These are phyloP conservation scores for Erpetoichthys calabaricus DNA, from an alignment of 2,797 vertebrate species.

Conservation along the genomic window DNA sequence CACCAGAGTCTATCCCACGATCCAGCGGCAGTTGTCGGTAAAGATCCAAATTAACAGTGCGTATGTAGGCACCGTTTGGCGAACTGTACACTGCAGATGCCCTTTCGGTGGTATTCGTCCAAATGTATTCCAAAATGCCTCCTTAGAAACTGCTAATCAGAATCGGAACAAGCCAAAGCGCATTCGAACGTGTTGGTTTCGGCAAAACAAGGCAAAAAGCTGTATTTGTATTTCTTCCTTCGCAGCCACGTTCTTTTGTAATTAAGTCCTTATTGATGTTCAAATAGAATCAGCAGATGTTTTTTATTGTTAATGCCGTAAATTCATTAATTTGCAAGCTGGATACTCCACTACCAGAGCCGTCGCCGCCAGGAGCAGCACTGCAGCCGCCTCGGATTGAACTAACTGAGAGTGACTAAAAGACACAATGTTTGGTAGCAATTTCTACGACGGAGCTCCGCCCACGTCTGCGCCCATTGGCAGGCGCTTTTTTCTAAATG, in stretches of 20 bases:
- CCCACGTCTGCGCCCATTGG: conserved; percentile 45
- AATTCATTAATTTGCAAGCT: no score
- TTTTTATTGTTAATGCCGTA: no score
- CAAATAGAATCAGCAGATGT: no score
- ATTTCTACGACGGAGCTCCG: conserved; percentile 30
- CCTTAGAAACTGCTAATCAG: background rate
- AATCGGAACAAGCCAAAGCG: background rate
- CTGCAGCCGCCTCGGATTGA: conserved; percentile 27
- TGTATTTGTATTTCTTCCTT: no score
- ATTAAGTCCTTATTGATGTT: no score
- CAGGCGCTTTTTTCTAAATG: conserved; percentile 19
- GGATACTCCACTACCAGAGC: no score
- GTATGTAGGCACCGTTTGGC: background rate
- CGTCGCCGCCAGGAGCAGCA: conserved; percentile 13
- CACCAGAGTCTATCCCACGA: background rate
- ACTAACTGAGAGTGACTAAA: conserved; percentile 38
- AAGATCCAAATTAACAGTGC: background rate
- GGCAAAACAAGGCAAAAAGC: background rate
- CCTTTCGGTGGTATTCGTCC: background rate
- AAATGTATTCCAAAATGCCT: background rate
- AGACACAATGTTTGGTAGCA: conserved; percentile 42
- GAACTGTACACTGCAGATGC: background rate
- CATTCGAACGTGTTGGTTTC: background rate
- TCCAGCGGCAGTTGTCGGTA: background rate
- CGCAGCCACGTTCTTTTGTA: no score